phyloP scores from a whole-genome alignment of 2,113 vertebrate species.

The Alces alces region DNA sequence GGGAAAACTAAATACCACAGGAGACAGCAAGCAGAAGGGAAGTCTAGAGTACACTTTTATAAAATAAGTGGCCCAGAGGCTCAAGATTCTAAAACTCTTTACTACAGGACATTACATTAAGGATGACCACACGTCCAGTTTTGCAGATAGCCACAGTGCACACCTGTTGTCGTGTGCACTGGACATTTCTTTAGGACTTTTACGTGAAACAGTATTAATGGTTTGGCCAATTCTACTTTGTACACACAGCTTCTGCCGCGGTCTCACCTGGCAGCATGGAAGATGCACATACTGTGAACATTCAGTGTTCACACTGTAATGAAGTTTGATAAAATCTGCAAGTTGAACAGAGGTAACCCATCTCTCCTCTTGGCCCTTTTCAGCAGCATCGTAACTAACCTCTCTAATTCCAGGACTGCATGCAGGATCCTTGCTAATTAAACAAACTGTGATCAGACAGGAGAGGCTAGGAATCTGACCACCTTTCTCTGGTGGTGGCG shows the following conservation, averaged over 20 bases:
- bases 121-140: background rate
- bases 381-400: background rate
- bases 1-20: constrained; percentile 18
- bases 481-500: background rate
- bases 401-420: background rate
- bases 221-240: background rate
- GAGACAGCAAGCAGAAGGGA: background rate
- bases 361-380: background rate
- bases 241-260: background rate
- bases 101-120: background rate
- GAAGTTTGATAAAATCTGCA: background rate
- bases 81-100: background rate
- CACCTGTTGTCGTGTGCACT: background rate
- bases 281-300: background rate
- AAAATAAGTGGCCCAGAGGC: background rate
- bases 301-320: background rate
- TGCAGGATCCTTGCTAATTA: background rate
- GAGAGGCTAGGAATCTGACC: background rate
- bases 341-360: background rate
- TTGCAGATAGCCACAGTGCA: background rate
- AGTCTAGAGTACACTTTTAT: background rate
- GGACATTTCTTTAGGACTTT: background rate
- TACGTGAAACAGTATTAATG: background rate
- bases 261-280: rapidly evolving
- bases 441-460: background rate